phyloP scores from a whole-genome alignment of 2,113 vertebrate species.

The Podarcis raffonei region DNA sequence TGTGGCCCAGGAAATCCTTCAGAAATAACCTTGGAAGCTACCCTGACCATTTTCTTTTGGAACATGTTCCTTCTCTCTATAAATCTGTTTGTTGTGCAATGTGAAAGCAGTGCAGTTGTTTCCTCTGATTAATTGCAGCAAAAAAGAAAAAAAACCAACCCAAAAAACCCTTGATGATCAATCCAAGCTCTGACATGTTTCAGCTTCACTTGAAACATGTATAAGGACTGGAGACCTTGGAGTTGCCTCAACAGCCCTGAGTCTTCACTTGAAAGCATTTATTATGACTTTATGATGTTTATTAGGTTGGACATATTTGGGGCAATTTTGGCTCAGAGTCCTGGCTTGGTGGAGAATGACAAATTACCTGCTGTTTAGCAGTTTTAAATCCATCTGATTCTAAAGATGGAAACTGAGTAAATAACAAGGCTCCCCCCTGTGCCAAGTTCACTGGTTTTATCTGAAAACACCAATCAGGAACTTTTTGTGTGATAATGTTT shows the following conservation, averaged over 20 bases:
- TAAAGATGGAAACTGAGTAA: background rate
- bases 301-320: background rate
- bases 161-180: slow-evolving; percentile 21
- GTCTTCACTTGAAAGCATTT: slow-evolving; percentile 12
- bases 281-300: slow-evolving; percentile 6
- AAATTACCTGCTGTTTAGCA: background rate
- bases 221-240: slow-evolving; percentile 33
- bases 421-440: slow-evolving; percentile 15
- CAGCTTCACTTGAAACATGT: slow-evolving; percentile 49
- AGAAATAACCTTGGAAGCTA: slow-evolving; percentile 63
- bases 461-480: slow-evolving; percentile 29
- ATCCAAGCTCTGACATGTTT: slow-evolving; percentile 64
- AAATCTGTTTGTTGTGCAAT: slow-evolving; percentile 73
- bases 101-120: slow-evolving; percentile 58
- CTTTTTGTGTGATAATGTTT: slow-evolving; percentile 63
- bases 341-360: slow-evolving; percentile 21
- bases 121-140: slow-evolving; percentile 69
- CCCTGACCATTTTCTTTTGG: slow-evolving; percentile 55
- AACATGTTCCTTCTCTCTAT: slow-evolving; percentile 37
- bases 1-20: slow-evolving; percentile 63
- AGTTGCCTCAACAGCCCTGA: slow-evolving; percentile 31
- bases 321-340: background rate
- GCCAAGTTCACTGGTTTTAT: background rate
- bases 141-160: slow-evolving; percentile 62
- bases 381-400: background rate